Percentiles rank a stretch among this genome's conserved stretches.
Conservation (phyloP, 2,113 vertebrate genomes). For the Peromyscus maniculatus region DNA sequence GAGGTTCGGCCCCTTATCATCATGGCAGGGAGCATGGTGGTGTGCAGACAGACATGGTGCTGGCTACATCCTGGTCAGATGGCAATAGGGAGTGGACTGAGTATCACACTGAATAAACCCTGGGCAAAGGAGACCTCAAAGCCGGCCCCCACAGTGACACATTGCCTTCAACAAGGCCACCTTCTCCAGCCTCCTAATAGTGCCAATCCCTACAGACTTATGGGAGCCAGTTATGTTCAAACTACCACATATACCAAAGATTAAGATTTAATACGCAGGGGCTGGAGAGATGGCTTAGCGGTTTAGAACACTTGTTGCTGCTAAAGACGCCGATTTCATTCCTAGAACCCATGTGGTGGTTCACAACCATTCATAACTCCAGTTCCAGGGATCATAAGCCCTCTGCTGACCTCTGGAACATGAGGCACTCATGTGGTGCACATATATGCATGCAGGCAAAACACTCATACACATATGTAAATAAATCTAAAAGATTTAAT, state of each 20-base stretch:
- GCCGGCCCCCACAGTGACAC: background rate
- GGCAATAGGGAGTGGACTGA: background rate
- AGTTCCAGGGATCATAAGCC: background rate
- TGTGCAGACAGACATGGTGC: too few species aligned
- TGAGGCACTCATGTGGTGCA: background rate
- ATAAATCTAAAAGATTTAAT: background rate
- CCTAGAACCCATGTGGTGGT: background rate
- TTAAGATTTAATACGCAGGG: background rate
- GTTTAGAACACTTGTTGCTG: background rate
- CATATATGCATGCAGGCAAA: background rate
- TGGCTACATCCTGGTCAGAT: too few species aligned
- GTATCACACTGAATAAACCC: background rate
- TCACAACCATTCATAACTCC: background rate
- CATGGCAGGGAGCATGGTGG: too few species aligned
- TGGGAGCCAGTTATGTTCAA: background rate
- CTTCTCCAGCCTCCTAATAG: too few species aligned
- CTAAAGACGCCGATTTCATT: background rate
- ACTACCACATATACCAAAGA: background rate
- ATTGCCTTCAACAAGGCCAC: background rate
- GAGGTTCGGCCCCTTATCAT: too few species aligned
- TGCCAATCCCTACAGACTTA: background rate
- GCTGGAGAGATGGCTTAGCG: background rate
- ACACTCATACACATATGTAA: background rate
- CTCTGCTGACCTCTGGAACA: background rate
- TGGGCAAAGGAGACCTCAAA: background rate